These are phyloP conservation scores for Stratiomys singularior DNA, from an alignment of 2,888 invertebrate species.

Conservation along the genomic window DNA sequence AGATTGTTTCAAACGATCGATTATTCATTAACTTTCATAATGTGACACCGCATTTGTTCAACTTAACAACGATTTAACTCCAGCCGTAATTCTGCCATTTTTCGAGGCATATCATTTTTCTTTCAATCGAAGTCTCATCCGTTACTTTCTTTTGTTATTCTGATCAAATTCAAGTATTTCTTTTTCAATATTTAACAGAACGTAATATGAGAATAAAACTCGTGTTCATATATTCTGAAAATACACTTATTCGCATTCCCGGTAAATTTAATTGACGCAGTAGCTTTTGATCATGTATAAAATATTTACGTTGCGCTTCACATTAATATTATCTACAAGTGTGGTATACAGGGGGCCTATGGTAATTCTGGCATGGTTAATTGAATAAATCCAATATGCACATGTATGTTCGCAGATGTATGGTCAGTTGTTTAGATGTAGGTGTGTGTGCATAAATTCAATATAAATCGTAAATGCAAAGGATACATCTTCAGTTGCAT, in stretches of 20 bases:
- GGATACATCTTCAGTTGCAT: conserved; percentile 49
- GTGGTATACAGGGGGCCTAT: neutral
- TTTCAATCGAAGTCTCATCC: no score
- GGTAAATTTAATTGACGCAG: neutral
- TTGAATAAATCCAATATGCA: conserved; percentile 34
- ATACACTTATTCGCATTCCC: neutral
- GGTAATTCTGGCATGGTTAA: conserved; percentile 15
- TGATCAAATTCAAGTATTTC: no score
- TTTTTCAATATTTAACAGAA: no score
- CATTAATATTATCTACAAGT: conserved; percentile 41
- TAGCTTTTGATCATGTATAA: conserved; percentile 28
- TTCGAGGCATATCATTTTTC: no score
- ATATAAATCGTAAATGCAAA: conserved; percentile 50
- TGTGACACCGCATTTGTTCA: no score
- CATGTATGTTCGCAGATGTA: neutral
- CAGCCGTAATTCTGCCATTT: no score
- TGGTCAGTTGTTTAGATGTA: conserved; percentile 11
- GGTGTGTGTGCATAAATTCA: conserved; percentile 25
- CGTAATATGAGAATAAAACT: no score
- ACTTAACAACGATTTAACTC: no score
- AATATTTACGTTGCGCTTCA: conserved; percentile 35
- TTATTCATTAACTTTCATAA: no score
- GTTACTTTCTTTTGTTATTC: no score
- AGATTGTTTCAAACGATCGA: no score
- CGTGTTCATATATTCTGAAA: no score